These are phyloP conservation scores for Pachydiplax longipennis DNA, from an alignment of 2,888 invertebrate genomes.

Conservation along the genomic window DNA sequence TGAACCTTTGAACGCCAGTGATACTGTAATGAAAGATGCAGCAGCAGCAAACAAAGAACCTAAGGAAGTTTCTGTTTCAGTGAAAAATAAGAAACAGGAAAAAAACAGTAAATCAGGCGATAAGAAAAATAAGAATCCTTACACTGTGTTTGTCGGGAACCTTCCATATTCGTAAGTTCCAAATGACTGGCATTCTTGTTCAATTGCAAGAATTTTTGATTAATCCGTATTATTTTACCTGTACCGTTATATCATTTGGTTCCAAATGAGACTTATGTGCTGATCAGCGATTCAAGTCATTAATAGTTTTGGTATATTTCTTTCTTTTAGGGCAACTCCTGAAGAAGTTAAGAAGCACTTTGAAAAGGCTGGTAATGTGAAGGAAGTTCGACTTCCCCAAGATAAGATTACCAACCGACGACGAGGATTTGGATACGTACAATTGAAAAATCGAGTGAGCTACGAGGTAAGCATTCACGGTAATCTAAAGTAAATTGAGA, in stretches of 20 bases:
- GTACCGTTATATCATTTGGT: too few relatives aligned
- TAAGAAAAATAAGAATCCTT: slow-evolving; percentile 55
- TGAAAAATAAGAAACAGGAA: neutral
- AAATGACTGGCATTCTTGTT: neutral
- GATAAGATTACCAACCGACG: slow-evolving; percentile 55
- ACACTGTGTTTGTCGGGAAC: slow-evolving; percentile 62
- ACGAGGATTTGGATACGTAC: slow-evolving; percentile 62
- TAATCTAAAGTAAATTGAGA: neutral
- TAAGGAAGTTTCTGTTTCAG: slow-evolving; percentile 23
- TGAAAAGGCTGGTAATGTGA: slow-evolving; percentile 58
- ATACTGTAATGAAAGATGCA: too few relatives aligned
- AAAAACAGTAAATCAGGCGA: slow-evolving; percentile 6
- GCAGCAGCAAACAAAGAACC: too few relatives aligned
- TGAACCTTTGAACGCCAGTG: too few relatives aligned
- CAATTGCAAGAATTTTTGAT: neutral
- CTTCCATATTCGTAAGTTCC: slow-evolving; percentile 58
- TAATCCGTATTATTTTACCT: neutral
- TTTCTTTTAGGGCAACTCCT: slow-evolving; percentile 54
- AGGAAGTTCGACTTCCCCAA: slow-evolving; percentile 58
- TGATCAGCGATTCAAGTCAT: neutral
- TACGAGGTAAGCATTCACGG: slow-evolving; percentile 58
- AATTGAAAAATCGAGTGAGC: slow-evolving; percentile 58
- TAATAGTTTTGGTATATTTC: neutral
- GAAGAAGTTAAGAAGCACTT: slow-evolving; percentile 61
- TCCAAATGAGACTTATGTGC: neutral